Base-by-base conservation (phyloP, 2,797 vertebrate species). In the Crypturellus tataupa region DNA sequence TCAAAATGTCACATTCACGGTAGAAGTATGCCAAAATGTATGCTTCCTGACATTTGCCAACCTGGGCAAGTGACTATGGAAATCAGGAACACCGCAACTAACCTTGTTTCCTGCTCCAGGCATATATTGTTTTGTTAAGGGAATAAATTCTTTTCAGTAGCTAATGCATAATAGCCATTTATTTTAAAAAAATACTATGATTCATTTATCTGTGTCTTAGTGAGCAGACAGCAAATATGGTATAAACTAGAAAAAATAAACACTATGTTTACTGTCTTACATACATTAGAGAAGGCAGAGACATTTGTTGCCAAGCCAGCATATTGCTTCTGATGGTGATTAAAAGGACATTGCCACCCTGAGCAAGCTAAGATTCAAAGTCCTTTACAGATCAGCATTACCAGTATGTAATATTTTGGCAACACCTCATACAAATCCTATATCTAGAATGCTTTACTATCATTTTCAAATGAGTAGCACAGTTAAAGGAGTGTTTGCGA, bases 101-200 rank as follows among this genome's bases (percentile, higher is more conserved):
- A 65, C 15, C 23, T 60, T 77, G 2, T 73, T 91, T 77, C 63
- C 88, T 79, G 23, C 20, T 87, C 14, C 56, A 76, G 53, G n/a
- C 9, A 19, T 21, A 35, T 83, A 44, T 39, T 85, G 8, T 27
- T 73, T 67, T 72, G 4, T 12, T 65, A 2, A 0, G 0, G 55
- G 9, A n/a, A 42, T 85, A 40, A 72, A 33, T 86, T 93, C 7
- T 56, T 70, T 89, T 70, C 7, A 80, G 17, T 8, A 60, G 13
- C 13, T 85, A 77, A 80, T 53, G 77, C 29, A 33, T 63, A 71
- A 33, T 56, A 84, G 69, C 31, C 8, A 31, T 68, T 63, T 58
- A 37, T 67, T 95, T 83, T 56, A 81, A 42, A 8, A 35, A 9
- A 62, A 39, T 37, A 23, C n/a, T 60, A 4, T 53, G 10, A 93